Evolutionary conservation across 2,888 invertebrate genomes (phyloP), one percentile per base, ranked within the genome.

Genomic region (Hypena proboscidalis): DNA sequence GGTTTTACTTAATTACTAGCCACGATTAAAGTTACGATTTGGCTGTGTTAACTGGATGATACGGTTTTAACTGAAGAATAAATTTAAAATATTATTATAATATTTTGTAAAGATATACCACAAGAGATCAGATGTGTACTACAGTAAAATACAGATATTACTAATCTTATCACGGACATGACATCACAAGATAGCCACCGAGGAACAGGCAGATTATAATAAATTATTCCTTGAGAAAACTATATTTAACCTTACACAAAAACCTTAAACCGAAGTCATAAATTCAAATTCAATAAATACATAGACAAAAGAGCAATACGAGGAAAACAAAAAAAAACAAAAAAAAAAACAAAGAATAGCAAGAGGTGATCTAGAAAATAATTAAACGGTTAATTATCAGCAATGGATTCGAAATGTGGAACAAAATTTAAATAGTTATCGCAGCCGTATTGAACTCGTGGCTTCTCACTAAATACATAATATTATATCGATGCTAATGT

Each of bases 371-470:
- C 29, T 38, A 49, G 47, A 51, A 51, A 41, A 36, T 8, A 50
- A 62, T 34, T 50, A 31, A 44, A 43, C 58, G 41, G 27, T 13
- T 25, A 23, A 50, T 48, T 53, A 65, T 55, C 55, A 27, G 25
- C 20, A 33, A 45, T 46, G 31, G 45, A 60, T 57, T 56, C 35
- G 50, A 40, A 49, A 77, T 68, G 63, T 75, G 50, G 77, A 60
- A 61, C 75, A 61, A 66, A 67, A 77, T 77, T 77, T 72, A 47
- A 77, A 77, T 77, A 75, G 44, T 69, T 76, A 76, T 74, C 74
- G 48, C 56, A 25, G 9, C 45, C 22, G 38, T 51, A 46, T 50
- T 58, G 56, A 55, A 55, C 50, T 60, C 55, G 56, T 51, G 42
- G 49, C 54, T 41, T 56, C 57, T 57, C 43, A 49, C 44, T 38